phyloP scores from a whole-genome alignment of 2,888 invertebrate genomes.

The Strigamia maritima region DNA sequence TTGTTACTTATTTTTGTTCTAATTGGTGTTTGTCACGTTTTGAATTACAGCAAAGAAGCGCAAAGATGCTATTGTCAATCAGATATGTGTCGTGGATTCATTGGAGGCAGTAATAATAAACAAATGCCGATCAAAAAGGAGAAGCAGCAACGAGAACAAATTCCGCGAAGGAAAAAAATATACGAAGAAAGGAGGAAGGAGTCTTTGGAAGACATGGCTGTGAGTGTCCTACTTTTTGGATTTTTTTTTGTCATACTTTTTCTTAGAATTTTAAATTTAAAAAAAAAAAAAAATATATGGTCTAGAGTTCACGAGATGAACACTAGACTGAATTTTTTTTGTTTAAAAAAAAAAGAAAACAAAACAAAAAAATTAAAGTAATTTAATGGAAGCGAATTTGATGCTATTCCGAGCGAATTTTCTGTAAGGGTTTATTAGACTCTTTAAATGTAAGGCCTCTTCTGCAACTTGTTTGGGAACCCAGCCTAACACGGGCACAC shows the following conservation, averaged over 20 bases:
- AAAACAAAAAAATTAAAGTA: neutral
- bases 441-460: neutral
- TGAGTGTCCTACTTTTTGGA: slow-evolving; percentile 48
- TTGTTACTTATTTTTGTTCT: slow-evolving; percentile 38
- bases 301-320: neutral
- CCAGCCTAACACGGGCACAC: slow-evolving; percentile 35
- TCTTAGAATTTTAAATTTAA: neutral
- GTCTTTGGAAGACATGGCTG: slow-evolving; percentile 64
- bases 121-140: slow-evolving; percentile 42
- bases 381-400: neutral
- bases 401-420: neutral
- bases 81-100: slow-evolving; percentile 86
- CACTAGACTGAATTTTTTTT: neutral
- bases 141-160: slow-evolving; percentile 39
- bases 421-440: neutral
- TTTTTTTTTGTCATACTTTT: neutral
- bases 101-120: slow-evolving; percentile 60
- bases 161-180: slow-evolving; percentile 43
- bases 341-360: neutral
- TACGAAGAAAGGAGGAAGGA: slow-evolving; percentile 50
- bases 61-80: slow-evolving; percentile 94
- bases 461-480: slow-evolving; percentile 32
- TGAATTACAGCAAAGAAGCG: slow-evolving; percentile 72
- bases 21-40: slow-evolving; percentile 43
- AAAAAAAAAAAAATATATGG: neutral